These are phyloP conservation scores for Dilophus febrilis DNA, from an alignment of 2,888 invertebrate species.

Conservation along the genomic window DNA sequence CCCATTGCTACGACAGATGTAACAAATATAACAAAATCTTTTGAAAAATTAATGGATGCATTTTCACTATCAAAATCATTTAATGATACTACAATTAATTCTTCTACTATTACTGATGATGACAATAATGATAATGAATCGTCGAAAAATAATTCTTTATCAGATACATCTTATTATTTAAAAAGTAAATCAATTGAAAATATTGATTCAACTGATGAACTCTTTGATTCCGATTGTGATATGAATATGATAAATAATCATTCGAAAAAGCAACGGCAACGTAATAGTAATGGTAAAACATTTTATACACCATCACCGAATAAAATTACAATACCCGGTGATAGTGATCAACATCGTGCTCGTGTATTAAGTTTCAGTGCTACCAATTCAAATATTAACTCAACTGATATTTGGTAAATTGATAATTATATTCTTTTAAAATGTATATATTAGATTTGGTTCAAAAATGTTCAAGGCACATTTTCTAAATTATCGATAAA, in stretches of 20 bases:
- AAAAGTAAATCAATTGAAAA: conserved; percentile 28
- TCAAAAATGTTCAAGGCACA: no score
- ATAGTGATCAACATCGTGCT: conserved; percentile 42
- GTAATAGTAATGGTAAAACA: neutral
- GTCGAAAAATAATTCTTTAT: no score
- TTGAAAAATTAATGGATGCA: conserved; percentile 28
- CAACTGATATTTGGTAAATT: conserved; percentile 72
- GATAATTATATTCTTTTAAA: conserved; percentile 16
- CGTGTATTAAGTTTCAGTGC: conserved; percentile 33
- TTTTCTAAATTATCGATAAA: no score
- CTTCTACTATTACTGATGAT: no score
- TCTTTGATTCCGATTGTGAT: conserved; percentile 34
- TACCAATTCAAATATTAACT: conserved; percentile 31
- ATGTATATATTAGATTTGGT: no score
- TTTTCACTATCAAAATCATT: conserved; percentile 24
- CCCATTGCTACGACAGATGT: neutral
- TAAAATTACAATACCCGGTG: conserved; percentile 44
- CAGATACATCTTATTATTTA: conserved; percentile 27
- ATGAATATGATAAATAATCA: conserved; percentile 9
- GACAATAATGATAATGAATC: no score
- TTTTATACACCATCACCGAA: conserved; percentile 26
- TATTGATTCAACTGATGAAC: conserved; percentile 30
- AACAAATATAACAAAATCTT: conserved; percentile 1
- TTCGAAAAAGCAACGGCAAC: neutral
- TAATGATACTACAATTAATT: neutral